Conservation (phyloP, 30 jellyfish, hydroid and myxozoan species). For the Pelagia noctiluca region DNA sequence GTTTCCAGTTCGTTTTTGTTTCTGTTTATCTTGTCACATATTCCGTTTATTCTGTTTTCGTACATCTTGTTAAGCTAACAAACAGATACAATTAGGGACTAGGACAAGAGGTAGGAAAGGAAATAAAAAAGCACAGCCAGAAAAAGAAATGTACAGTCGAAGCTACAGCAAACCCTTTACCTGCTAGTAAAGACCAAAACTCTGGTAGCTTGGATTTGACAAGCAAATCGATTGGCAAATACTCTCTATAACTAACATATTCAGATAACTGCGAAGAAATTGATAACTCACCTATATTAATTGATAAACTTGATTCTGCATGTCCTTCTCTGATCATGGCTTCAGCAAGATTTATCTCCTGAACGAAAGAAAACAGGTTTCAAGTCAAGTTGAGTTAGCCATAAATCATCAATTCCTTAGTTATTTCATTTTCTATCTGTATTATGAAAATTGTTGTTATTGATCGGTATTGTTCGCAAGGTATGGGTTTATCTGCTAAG, state of each 20-base stretch:
- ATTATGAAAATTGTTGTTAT: not conserved
- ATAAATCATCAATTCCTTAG: not conserved
- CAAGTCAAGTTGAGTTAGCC: not conserved
- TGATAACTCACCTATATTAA: not conserved
- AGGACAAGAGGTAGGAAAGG: no score
- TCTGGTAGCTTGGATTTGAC: not conserved
- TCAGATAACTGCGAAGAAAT: not conserved
- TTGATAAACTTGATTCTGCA: conserved; percentile 23
- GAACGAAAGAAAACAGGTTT: not conserved
- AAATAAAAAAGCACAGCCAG: no score
- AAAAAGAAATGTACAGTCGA: not conserved
- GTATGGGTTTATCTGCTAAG: no score
- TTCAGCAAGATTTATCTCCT: conserved; percentile 72
- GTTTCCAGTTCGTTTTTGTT: no score
- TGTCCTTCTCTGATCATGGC: conserved; percentile 67
- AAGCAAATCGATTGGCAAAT: no score
- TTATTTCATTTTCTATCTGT: not conserved
- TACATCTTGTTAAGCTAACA: no score
- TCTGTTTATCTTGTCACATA: no score
- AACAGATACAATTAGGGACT: no score
- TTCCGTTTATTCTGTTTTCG: no score
- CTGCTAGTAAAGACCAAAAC: not conserved
- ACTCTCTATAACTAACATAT: no score
- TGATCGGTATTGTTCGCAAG: not conserved
- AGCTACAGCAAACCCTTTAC: no score